A percentile compares a stretch with the other conserved stretches of the same genome.
Conservation (phyloP, 2,113 vertebrate genomes). For the Tenrec ecaudatus region DNA sequence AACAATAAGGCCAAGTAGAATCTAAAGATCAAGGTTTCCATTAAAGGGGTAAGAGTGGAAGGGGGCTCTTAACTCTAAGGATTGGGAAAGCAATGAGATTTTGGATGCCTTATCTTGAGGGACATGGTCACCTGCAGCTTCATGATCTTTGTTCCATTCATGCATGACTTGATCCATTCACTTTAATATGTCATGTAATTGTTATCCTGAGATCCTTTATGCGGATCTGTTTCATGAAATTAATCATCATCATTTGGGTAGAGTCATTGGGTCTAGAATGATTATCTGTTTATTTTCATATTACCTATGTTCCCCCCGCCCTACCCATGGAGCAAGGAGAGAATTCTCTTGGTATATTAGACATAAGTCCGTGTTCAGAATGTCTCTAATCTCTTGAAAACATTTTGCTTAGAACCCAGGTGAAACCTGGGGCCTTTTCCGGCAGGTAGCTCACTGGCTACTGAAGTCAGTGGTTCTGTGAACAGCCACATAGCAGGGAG, state of each 20-base stretch:
- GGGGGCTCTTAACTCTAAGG: background rate
- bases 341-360: background rate
- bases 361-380: background rate
- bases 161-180: background rate
- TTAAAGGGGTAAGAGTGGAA: conserved; percentile 31
- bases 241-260: background rate
- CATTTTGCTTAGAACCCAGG: conserved; percentile 19
- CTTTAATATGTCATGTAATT: background rate
- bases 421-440: background rate
- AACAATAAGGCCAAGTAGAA: background rate
- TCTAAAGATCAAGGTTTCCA: background rate
- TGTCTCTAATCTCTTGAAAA: conserved; percentile 41
- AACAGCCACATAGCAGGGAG: background rate
- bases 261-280: background rate
- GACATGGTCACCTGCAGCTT: background rate
- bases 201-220: background rate
- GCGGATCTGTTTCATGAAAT: conserved; percentile 37
- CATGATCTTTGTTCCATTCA: background rate
- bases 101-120: background rate
- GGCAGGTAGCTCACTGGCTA: background rate
- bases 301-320: background rate
- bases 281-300: background rate
- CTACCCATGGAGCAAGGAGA: background rate
- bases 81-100: background rate
- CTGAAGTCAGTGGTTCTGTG: background rate